These are phyloP conservation scores for Stegana nigrithorax DNA, from an alignment of 2,888 invertebrate genomes.

Conservation along the genomic window DNA sequence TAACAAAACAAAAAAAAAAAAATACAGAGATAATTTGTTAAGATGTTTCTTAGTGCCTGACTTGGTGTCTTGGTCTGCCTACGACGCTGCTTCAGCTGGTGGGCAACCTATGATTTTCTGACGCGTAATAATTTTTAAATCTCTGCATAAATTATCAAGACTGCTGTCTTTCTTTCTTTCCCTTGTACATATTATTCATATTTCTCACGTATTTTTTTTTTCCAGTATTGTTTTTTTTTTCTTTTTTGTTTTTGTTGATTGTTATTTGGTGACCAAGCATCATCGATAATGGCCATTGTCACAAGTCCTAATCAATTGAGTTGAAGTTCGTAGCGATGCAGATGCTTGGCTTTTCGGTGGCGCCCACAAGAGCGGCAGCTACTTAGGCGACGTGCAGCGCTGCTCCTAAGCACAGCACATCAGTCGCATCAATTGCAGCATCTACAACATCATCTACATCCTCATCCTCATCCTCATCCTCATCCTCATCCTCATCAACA, in stretches of 20 bases:
- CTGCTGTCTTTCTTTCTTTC: conserved; percentile 21
- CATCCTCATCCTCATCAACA: conserved; percentile 29
- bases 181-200: conserved; percentile 39
- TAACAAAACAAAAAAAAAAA: conserved; percentile 31
- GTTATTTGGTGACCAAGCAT: too few species aligned
- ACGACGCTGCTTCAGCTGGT: conserved; percentile 18
- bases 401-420: too few species aligned
- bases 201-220: conserved; percentile 49
- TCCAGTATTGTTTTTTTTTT: too few species aligned
- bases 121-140: conserved; percentile 7
- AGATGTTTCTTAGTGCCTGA: conserved; percentile 46
- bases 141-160: conserved; percentile 26
- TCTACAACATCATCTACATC: conserved; percentile 33
- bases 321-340: too few species aligned
- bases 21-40: conserved; percentile 59
- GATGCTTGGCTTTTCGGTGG: conserved; percentile 36
- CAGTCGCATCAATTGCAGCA: conserved; percentile 51
- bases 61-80: conserved; percentile 33
- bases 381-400: conserved; percentile 24
- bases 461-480: conserved; percentile 9
- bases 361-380: conserved; percentile 41
- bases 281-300: conserved; percentile 37
- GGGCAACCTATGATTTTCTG: conserved; percentile 3
- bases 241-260: too few species aligned
- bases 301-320: conserved; percentile 36